phyloP scores from a whole-genome alignment of 2,113 vertebrate species.

The Sylvietta virens region DNA sequence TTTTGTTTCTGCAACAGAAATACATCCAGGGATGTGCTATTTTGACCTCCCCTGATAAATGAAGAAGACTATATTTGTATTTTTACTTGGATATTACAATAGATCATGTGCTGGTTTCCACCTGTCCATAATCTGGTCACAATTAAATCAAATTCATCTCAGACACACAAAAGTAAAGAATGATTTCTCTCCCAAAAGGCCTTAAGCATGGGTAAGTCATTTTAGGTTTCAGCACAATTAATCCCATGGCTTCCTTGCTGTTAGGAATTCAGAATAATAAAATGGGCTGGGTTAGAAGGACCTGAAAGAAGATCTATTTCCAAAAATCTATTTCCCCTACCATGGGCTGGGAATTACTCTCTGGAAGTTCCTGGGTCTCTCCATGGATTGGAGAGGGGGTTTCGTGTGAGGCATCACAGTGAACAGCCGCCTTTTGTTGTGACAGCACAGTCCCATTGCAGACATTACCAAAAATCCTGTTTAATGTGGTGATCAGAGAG shows the following conservation, averaged over 20 bases:
- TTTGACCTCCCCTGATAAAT: neutral
- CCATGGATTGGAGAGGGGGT: neutral
- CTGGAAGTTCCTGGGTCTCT: neutral
- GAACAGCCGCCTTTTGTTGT: neutral
- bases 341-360: neutral
- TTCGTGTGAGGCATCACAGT: neutral
- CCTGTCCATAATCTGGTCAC: neutral
- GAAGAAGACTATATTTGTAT: neutral
- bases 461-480: neutral
- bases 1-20: neutral
- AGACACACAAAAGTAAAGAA: neutral
- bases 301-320: neutral
- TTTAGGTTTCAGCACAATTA: neutral
- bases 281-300: neutral
- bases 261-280: neutral
- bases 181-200: neutral
- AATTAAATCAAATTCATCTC: neutral
- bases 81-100: neutral
- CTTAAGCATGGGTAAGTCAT: fast-evolving
- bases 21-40: neutral
- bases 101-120: neutral
- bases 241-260: neutral
- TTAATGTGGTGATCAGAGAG: neutral
- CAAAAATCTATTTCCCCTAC: fast-evolving
- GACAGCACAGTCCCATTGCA: neutral